These are phyloP conservation scores for Psittacula cyanocephala DNA, from an alignment of 2,113 vertebrate genomes.

Conservation along the genomic window DNA sequence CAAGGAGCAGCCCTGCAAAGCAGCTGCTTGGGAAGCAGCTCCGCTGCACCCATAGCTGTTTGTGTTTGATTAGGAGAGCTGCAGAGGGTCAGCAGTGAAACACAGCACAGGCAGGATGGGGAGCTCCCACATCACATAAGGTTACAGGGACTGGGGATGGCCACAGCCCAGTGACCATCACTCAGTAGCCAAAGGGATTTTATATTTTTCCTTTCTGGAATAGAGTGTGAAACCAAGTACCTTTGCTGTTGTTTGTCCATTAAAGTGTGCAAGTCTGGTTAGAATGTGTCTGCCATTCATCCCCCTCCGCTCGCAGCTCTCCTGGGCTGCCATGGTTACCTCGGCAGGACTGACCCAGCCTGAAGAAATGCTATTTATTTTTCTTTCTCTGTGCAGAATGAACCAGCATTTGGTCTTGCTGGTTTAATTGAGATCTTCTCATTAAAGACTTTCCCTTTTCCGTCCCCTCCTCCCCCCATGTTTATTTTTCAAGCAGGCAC, in stretches of 20 bases:
- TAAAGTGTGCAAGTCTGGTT: fast-evolving
- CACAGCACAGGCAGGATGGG: fast-evolving
- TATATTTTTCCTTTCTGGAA: neutral
- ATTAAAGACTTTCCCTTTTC: neutral
- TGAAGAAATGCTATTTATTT: neutral
- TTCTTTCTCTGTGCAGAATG: neutral
- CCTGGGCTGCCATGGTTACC: conserved; percentile 5
- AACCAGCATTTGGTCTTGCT: neutral
- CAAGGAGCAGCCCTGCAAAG: neutral
- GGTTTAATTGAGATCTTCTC: neutral
- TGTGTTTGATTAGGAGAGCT: neutral
- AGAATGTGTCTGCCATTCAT: neutral
- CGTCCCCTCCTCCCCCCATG: neutral
- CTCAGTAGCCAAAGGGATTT: neutral
- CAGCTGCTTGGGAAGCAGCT: neutral
- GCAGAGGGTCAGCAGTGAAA: neutral
- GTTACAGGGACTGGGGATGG: neutral
- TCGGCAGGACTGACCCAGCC: neutral
- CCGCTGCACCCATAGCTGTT: neutral
- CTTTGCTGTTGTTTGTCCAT: neutral
- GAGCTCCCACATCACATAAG: fast-evolving
- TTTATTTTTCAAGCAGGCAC: neutral
- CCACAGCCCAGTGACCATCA: fast-evolving
- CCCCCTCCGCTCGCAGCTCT: neutral
- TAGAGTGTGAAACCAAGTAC: neutral